Evolutionary conservation across 1,140 invertebrate species (phyloP), one percentile per base, ranked within the genome.

Genomic region (Brachystomella parvula): DNA sequence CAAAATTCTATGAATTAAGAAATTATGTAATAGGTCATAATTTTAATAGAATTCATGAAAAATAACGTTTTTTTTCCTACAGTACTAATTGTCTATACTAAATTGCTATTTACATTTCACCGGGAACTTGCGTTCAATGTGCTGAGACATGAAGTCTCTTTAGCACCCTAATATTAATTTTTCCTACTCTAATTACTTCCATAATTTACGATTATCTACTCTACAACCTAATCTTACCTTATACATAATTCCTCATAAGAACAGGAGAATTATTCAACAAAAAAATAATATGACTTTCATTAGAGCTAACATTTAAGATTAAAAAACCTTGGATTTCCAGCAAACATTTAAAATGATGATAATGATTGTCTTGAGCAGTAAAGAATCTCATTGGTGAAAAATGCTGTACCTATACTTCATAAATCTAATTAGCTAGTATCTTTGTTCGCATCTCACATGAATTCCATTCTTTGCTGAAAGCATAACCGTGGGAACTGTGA

Each of bases 401-500:
- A 12, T 44, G 39, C 12, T 53, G 49, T 6, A 12, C 12, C 49
- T 6, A 12, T 17, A 24, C 24, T 12, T 24, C 12, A 53, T 17
- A 17, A 15, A 24, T 9, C n/a, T 53, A 15, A 53, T 53, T 53
- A 32, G 59, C 58, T 47, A 24, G 19, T n/a, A 44, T 59, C 66
- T 33, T 15, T 24, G n/a, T 15, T 63, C 59, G 26, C 73, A 72
- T 67, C 61, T 71, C 3, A 76, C n/a, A 47, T 56, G 65, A 12
- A 77, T 49, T 17, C 73, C 75, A 68, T 73, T 69, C 28, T 63
- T 65, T 21, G 76, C 75, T 49, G 67, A 71, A 39, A 75, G 68
- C 1, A 69, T 71, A 1, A 77, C 73, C 3, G 70, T 73, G 2
- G 75, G 71, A 47, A 75, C 73, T 21, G 62, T 67, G 2, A 76